Conservation (phyloP, 1,140 invertebrate species). For the Vollenhovia emeryi region DNA sequence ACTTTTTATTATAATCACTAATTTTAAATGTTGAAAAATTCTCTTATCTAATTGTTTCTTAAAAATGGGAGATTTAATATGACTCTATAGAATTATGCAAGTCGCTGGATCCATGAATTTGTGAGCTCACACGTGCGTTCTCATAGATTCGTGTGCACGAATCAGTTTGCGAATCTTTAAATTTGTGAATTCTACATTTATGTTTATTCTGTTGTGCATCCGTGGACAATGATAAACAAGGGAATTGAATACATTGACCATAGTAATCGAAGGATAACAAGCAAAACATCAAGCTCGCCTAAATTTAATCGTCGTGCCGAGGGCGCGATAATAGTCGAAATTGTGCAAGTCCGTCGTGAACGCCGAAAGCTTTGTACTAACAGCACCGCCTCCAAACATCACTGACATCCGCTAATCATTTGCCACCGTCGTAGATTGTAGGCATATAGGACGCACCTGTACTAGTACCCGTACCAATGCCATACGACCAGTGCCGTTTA, state of each 20-base stretch:
- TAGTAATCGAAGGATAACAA: slow-evolving; percentile 35
- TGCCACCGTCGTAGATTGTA: slow-evolving; percentile 68
- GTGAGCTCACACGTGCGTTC: background rate
- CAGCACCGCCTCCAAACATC: slow-evolving; percentile 71
- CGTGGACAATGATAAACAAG: background rate
- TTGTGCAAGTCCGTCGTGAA: slow-evolving; percentile 30
- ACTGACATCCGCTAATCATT: slow-evolving; percentile 70
- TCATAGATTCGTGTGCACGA: background rate
- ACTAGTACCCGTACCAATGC: slow-evolving; percentile 70
- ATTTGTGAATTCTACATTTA: background rate
- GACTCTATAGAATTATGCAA: background rate
- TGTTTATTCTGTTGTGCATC: background rate
- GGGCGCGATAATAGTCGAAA: background rate
- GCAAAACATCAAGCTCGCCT: background rate
- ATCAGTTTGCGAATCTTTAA: background rate
- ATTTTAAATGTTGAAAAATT: background rate
- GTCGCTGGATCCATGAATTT: background rate
- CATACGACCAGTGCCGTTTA: slow-evolving; percentile 58
- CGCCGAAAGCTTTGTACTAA: slow-evolving; percentile 65
- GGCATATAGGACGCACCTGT: slow-evolving; percentile 69
- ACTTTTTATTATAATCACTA: too few relatives aligned
- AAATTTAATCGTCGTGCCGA: slow-evolving; percentile 1
- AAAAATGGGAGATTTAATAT: background rate
- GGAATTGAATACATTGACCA: slow-evolving; percentile 8
- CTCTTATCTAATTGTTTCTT: background rate